Evolutionary conservation across 2,797 vertebrate species (phyloP), one percentile per base, ranked within the genome.

Genomic region (Chaunax sp.): DNA sequence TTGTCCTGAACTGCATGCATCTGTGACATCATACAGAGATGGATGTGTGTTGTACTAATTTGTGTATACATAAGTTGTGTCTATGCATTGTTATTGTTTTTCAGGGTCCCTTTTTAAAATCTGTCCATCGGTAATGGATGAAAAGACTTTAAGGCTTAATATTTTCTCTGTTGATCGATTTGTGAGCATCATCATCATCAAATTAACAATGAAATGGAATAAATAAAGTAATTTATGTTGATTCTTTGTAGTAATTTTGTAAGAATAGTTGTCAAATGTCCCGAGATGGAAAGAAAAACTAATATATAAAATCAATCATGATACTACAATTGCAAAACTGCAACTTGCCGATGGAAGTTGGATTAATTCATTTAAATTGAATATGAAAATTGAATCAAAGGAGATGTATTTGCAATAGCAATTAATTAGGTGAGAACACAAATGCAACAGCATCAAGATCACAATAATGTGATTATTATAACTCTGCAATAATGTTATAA

Each of bases 201-300:
- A 35, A 61, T 43, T 40, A 40, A 40, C 14, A 40, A 4, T 40
- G 2, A 41, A 47, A 75, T 63, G 28, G 41, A 43, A 58, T n/a
- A 20, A 55, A 22, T 28, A 26, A 64, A 43, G 4, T 5, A 14
- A 43, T 19, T 25, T 37, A 19, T 16, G 18, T 20, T 16, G 1
- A 26, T 1, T 5, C 8, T 19, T 16, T 25, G 18, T 30, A 33
- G 16, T 45, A 13, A 22, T 7, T 45, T 6, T 16, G 3, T 30
- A n/a, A 25, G 15, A 62, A 20, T 11, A 23, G 1, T 25, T 58
- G 22, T 16, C 26, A n/a, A 40, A 22, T n/a, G n/a, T 20, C 12
- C 6, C 9, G 30, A 18, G 3, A 33, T 13, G 28, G 5, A 56
- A 47, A 1, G 0, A 69, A 38, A 38, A 10, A 19, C 11, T 35